phyloP scores from a whole-genome alignment of 2,797 vertebrate species.

The Myotis vivesi region DNA sequence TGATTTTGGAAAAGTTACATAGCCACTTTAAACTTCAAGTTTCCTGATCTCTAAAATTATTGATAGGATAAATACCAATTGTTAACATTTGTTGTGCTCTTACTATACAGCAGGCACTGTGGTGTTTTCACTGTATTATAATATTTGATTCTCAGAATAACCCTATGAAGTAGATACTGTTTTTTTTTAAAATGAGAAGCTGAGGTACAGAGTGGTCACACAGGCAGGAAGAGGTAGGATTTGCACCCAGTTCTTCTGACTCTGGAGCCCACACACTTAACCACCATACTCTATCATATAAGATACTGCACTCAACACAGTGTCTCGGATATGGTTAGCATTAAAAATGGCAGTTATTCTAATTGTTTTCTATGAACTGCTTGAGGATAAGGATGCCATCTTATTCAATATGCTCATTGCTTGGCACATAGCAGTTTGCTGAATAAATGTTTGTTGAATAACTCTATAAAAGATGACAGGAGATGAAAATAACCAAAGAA shows the following conservation, averaged over 20 bases:
- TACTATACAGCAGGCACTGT: background rate
- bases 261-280: background rate
- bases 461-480: constrained; percentile 15
- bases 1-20: constrained; percentile 10
- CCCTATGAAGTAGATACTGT: background rate
- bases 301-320: background rate
- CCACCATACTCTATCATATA: background rate
- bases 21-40: background rate
- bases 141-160: constrained; percentile 7
- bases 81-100: constrained; percentile 12
- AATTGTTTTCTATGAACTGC: background rate
- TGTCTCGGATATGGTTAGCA: background rate
- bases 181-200: constrained; percentile 20
- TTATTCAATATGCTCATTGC: background rate
- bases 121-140: constrained; percentile 1
- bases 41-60: constrained; percentile 17
- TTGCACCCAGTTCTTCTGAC: background rate
- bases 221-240: constrained; percentile 14
- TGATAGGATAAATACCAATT: constrained; percentile 16
- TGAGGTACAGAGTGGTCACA: background rate
- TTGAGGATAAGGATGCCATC: background rate
- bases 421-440: constrained; percentile 17
- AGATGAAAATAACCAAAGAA: constrained; percentile 5
- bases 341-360: background rate
- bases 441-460: constrained; percentile 10